Evolutionary conservation across 2,888 invertebrate species (phyloP), one percentile per base, ranked within the genome.

Genomic region (Stictocephala bisonia): DNA sequence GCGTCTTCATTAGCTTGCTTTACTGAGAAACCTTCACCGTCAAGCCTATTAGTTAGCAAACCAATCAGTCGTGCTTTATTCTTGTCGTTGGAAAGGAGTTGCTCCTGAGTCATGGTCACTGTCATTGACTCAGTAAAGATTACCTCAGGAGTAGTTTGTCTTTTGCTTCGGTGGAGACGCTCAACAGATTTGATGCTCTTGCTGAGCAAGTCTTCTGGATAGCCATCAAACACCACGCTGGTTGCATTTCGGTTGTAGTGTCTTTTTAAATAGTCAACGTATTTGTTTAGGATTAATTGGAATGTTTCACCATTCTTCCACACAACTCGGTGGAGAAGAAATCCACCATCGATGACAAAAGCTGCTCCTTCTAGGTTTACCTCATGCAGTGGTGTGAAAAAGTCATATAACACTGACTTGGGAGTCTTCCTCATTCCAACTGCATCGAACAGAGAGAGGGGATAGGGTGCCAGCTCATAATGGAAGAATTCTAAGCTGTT

Each of bases 301-400:
- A 48, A 72, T 22, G 64, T 72, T 48, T 29, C 48, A 60, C 41
- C 44, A 20, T 66, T 56, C 41, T 74, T 71, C 81, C 81, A 82
- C 29, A 80, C 77, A 56, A 80, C 79, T n/a, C n/a, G n/a, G n/a
- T n/a, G n/a, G n/a, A n/a, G n/a, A n/a, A n/a, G n/a, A n/a, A n/a
- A n/a, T n/a, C 81, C 81, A 26, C 80, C 81, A 74, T 82, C 82
- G 6, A 82, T 68, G 3, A 80, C 64, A 15, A 69, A 69, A 31
- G 50, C 29, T 7, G 64, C 60, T n/a, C 7, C 72, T 20, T 64
- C n/a, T 31, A n/a, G n/a, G n/a, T 9, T 7, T n/a, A 35, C 50
- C 11, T 64, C 2, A 70, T 78, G 75, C 3, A 20, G 29, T 24
- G 44, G 51, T 18, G 66, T 2, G 66, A 78, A 75, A 51, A 53